Percentiles rank a stretch among this genome's conserved stretches.
phyloP scores from a whole-genome alignment of 2,113 vertebrate genomes.

The Anguilla rostrata region DNA sequence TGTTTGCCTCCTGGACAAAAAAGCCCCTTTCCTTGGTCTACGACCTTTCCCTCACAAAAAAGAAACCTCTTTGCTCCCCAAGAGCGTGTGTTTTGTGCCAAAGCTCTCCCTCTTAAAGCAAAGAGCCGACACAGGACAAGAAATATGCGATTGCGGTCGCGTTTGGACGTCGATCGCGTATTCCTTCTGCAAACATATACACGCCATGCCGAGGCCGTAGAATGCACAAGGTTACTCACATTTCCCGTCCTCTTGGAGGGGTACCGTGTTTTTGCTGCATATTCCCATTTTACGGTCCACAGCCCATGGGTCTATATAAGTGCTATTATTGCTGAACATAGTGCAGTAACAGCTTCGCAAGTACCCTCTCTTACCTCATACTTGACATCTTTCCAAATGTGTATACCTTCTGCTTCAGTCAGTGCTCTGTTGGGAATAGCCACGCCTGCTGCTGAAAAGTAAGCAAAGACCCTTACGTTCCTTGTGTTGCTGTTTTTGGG shows the following conservation, averaged over 20 bases:
- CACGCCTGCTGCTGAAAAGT: neutral
- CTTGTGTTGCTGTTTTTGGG: neutral
- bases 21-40: slow-evolving; percentile 7
- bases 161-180: slow-evolving; percentile 42
- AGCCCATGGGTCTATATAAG: slow-evolving; percentile 44
- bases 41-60: slow-evolving; percentile 24
- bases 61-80: slow-evolving; percentile 23
- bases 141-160: slow-evolving; percentile 46
- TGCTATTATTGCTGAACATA: slow-evolving; percentile 7
- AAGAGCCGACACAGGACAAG: slow-evolving; percentile 32
- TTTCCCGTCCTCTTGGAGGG: slow-evolving; percentile 87
- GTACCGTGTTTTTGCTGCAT: slow-evolving; percentile 95
- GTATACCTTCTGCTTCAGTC: slow-evolving; percentile 8
- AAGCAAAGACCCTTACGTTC: neutral
- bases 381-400: slow-evolving; percentile 2
- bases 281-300: slow-evolving; percentile 79
- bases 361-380: slow-evolving; percentile 1
- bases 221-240: slow-evolving; percentile 78
- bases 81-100: slow-evolving; percentile 10
- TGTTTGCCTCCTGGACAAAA: slow-evolving; percentile 61
- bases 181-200: slow-evolving; percentile 71
- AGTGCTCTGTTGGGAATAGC: neutral
- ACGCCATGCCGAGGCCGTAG: slow-evolving; percentile 73
- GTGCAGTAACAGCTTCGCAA: neutral
- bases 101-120: slow-evolving; percentile 18